These are phyloP conservation scores for Seira sanloemensis DNA, from an alignment of 2,888 invertebrate genomes.

Conservation along the genomic window DNA sequence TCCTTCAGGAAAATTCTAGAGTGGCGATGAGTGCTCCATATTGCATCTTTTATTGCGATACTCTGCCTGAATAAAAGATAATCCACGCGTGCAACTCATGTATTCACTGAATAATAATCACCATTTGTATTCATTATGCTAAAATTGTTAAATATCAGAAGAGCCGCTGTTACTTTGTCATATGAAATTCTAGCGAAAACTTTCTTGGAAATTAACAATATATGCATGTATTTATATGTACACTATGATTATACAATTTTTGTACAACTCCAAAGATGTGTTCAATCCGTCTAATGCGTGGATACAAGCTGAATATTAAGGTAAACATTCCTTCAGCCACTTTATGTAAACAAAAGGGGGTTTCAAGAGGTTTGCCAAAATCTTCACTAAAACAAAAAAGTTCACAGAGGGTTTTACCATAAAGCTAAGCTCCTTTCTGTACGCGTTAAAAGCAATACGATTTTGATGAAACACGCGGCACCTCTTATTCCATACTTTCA, in stretches of 20 bases:
- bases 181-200: neutral
- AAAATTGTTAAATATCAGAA: neutral
- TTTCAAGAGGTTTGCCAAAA: conserved; percentile 53
- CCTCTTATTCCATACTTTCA: conserved; percentile 1
- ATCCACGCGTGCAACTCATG: neutral
- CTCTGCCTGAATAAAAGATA: neutral
- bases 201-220: too few relatives aligned
- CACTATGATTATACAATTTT: neutral
- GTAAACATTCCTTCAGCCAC: conserved; percentile 64
- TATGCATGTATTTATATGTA: too few relatives aligned
- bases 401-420: neutral
- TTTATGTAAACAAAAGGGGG: conserved; percentile 62
- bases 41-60: too few relatives aligned
- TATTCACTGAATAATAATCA: neutral
- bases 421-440: neutral
- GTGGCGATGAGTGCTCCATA: too few relatives aligned
- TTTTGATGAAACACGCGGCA: conserved; percentile 12
- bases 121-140: neutral
- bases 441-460: neutral
- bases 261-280: neutral
- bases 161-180: neutral
- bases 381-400: conserved; percentile 60
- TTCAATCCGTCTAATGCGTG: neutral
- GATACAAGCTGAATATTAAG: conserved; percentile 31
- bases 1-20: too few relatives aligned